These are phyloP conservation scores for Yasuhikotakia modesta DNA, from an alignment of 2,797 vertebrate genomes.

Conservation along the genomic window DNA sequence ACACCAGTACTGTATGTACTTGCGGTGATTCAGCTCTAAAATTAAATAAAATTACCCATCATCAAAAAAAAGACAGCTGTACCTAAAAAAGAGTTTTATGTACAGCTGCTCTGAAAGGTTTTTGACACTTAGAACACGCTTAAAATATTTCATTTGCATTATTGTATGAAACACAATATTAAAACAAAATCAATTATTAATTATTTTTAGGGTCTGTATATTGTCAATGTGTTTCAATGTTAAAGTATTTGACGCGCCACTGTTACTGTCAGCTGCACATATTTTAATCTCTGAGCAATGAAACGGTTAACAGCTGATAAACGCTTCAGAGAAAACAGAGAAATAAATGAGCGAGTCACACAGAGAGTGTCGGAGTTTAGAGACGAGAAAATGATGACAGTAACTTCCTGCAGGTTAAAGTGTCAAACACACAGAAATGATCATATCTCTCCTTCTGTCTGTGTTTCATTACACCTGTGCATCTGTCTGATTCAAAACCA, in stretches of 20 bases:
- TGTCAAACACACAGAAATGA: conserved; percentile 1
- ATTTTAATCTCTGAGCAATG: conserved; percentile 16
- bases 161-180: too few relatives aligned
- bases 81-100: background rate
- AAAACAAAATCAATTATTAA: too few relatives aligned
- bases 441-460: conserved; percentile 8
- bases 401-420: background rate
- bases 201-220: too few relatives aligned
- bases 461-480: background rate
- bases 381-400: background rate
- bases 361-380: background rate
- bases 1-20: background rate
- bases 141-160: too few relatives aligned
- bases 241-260: too few relatives aligned
- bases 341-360: too few relatives aligned
- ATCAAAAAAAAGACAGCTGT: background rate
- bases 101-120: background rate
- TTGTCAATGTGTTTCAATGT: too few relatives aligned
- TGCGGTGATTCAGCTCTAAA: background rate
- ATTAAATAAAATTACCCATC: background rate
- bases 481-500: too few relatives aligned
- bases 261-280: background rate
- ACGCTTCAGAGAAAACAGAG: too few relatives aligned
- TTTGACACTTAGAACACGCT: background rate
- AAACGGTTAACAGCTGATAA: background rate